A percentile compares a stretch with the other conserved stretches of the same genome.
These are phyloP conservation scores for Rhagium mordax DNA, from an alignment of 2,888 invertebrate genomes.

Conservation along the genomic window DNA sequence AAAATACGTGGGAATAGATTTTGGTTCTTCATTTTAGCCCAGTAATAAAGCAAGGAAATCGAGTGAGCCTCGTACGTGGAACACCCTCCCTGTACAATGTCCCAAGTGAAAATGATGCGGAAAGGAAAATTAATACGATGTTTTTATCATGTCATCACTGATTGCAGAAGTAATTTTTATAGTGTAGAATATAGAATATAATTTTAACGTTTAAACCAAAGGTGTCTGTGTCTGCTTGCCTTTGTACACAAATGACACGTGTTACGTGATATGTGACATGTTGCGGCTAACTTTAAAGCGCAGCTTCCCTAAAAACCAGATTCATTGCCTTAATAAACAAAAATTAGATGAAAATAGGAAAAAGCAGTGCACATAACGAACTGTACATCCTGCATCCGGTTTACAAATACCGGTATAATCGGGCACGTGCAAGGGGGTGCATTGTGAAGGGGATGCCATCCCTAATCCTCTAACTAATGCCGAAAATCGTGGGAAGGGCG, in stretches of 20 bases:
- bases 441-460: slow-evolving; percentile 21
- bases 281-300: background rate
- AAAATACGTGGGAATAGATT: too few relatives aligned
- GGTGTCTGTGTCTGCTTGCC: background rate
- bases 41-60: too few relatives aligned
- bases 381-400: slow-evolving; percentile 24
- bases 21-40: too few relatives aligned
- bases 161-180: too few relatives aligned
- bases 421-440: slow-evolving; percentile 27
- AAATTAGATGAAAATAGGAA: slow-evolving; percentile 30
- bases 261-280: background rate
- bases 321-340: slow-evolving; percentile 12
- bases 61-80: too few relatives aligned
- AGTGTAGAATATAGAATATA: too few relatives aligned
- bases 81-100: too few relatives aligned
- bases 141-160: too few relatives aligned
- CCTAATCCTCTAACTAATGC: slow-evolving; percentile 32
- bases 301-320: slow-evolving; percentile 9
- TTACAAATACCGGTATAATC: slow-evolving; percentile 23
- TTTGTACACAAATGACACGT: background rate
- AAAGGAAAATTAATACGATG: too few relatives aligned
- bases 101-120: too few relatives aligned
- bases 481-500: slow-evolving; percentile 31
- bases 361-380: slow-evolving; percentile 2
- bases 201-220: background rate